Conservation (phyloP, 2,888 invertebrate species). For the Sminthurides aquaticus region DNA sequence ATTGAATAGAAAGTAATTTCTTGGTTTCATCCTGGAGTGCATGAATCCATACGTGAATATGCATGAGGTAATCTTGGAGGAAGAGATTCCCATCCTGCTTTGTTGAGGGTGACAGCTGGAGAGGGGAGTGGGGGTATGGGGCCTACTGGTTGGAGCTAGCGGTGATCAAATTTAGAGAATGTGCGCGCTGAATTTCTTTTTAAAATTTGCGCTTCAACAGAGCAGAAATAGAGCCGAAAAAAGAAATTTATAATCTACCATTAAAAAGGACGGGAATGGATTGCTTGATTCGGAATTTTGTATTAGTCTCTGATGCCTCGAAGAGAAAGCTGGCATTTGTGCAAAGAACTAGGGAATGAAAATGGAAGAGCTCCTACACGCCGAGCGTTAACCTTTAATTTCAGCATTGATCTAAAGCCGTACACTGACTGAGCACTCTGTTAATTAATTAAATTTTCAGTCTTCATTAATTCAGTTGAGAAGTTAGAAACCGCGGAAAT, state of each 20-base stretch:
- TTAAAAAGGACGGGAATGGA: background rate
- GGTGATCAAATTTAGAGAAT: background rate
- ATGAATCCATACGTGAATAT: background rate
- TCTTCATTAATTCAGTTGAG: background rate
- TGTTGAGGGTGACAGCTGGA: background rate
- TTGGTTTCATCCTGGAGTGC: too few species aligned
- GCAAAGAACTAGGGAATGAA: too few species aligned
- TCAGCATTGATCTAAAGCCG: too few species aligned
- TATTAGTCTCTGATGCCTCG: too few species aligned
- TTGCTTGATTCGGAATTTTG: background rate
- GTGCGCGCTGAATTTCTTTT: background rate
- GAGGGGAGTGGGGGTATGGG: too few species aligned
- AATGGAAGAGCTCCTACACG: too few species aligned
- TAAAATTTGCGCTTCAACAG: background rate
- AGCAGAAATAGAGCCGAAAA: background rate
- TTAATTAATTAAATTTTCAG: background rate
- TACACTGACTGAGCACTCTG: background rate
- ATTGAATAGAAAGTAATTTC: too few species aligned
- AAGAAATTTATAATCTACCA: background rate
- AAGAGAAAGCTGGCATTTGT: too few species aligned
- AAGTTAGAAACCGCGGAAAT: too few species aligned
- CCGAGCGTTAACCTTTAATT: too few species aligned
- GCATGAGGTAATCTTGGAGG: background rate
- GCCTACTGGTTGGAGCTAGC: too few species aligned
- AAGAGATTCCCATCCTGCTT: background rate